Percentiles rank a stretch among this genome's conserved stretches.
Conservation (phyloP, 2,113 vertebrate species). For the Pomatostomus ruficeps region DNA sequence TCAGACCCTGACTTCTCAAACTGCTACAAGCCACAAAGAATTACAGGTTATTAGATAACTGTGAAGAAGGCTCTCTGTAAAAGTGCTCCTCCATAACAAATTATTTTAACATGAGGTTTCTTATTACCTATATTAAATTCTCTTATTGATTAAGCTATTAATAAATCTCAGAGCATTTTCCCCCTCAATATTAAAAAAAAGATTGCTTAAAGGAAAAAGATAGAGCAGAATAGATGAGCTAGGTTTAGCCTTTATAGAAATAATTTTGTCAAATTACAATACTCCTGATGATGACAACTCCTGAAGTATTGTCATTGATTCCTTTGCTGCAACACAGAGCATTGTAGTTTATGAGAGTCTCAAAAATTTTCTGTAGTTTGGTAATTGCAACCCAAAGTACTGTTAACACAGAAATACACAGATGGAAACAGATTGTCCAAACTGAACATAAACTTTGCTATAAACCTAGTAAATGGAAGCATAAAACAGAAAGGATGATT, state of each 20-base stretch:
- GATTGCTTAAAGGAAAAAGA: neutral
- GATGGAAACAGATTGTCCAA: neutral
- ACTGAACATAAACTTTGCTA: neutral
- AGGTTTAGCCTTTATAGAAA: neutral
- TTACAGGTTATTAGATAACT: neutral
- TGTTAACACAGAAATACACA: neutral
- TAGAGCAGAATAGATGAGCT: neutral
- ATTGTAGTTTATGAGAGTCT: neutral
- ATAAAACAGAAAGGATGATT: neutral
- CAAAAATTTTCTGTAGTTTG: neutral
- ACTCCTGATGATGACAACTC: neutral
- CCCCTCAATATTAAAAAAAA: neutral
- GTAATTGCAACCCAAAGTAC: neutral
- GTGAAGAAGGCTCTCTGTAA: neutral
- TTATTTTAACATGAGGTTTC: neutral
- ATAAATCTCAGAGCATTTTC: neutral
- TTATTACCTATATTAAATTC: neutral
- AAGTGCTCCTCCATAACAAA: neutral
- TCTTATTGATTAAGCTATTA: neutral
- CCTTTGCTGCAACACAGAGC: neutral
- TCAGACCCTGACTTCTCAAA: neutral
- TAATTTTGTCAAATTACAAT: neutral
- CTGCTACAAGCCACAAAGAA: neutral
- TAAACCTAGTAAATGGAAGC: neutral
- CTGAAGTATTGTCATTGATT: neutral